Evolutionary conservation across 2,888 invertebrate genomes (phyloP).

Genomic region (Macropis europaea): DNA sequence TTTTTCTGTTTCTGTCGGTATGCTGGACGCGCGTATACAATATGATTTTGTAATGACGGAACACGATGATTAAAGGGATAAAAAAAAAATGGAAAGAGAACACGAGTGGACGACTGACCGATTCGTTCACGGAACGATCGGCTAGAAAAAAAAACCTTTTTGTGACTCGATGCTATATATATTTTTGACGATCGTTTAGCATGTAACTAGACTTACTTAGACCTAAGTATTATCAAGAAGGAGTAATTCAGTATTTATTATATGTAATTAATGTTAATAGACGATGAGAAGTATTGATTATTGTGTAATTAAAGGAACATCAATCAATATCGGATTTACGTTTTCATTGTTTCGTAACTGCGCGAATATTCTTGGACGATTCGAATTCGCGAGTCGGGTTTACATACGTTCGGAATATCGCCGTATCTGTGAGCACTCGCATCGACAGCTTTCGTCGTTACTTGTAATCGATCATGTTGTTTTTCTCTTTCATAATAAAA

Average conservation of each 20-base stretch:
- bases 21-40: slow-evolving; percentile 16
- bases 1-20: slow-evolving; percentile 6
- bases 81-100: neutral
- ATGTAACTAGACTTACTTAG: slow-evolving; percentile 47
- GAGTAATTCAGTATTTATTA: slow-evolving; percentile 49
- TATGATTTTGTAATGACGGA: neutral
- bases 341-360: slow-evolving; percentile 11
- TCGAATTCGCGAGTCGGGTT: too few species aligned
- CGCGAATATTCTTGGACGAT: neutral
- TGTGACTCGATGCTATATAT: slow-evolving; percentile 28
- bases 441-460: neutral
- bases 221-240: slow-evolving; percentile 24
- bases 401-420: too few species aligned
- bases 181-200: slow-evolving; percentile 47
- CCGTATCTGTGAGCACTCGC: neutral
- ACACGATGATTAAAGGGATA: neutral
- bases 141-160: slow-evolving; percentile 14
- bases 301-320: slow-evolving; percentile 19
- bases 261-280: slow-evolving; percentile 52
- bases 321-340: slow-evolving; percentile 18
- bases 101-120: slow-evolving; percentile 13
- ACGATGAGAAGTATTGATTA: slow-evolving; percentile 38
- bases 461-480: too few species aligned
- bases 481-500: slow-evolving; percentile 3
- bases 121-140: slow-evolving; percentile 24